Percentiles rank a stretch among this genome's conserved stretches.
Evolutionary conservation across 2,797 vertebrate species (phyloP).

Genomic region (Limnodromus scolopaceus): DNA sequence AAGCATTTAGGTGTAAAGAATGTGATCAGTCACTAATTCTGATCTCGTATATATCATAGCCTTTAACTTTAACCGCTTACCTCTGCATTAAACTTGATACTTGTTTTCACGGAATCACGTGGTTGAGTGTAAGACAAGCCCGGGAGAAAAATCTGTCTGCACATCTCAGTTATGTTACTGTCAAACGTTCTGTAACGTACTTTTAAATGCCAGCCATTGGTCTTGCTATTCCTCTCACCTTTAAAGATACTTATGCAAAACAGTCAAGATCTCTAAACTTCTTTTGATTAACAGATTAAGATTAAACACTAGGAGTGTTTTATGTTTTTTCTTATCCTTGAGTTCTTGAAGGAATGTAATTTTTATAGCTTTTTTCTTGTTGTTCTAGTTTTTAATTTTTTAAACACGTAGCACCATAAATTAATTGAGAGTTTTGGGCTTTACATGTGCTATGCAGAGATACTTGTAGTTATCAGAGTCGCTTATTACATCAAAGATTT

Average conservation of each 20-base stretch:
- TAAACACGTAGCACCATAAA: neutral
- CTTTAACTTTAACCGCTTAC: neutral
- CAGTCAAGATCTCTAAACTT: neutral
- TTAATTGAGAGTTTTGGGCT: neutral
- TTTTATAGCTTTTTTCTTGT: neutral
- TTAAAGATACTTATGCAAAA: neutral
- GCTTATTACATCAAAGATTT: neutral
- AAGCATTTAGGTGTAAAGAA: neutral
- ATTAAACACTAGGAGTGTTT: neutral
- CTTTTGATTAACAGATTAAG: neutral
- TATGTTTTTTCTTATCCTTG: neutral
- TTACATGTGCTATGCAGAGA: neutral
- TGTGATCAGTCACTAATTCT: neutral
- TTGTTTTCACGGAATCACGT: neutral
- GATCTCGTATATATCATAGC: neutral
- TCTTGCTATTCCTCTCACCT: neutral
- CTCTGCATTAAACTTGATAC: neutral
- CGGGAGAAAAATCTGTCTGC: neutral
- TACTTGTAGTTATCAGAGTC: neutral
- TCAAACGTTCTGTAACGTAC: neutral
- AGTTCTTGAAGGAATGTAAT: neutral
- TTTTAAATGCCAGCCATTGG: neutral
- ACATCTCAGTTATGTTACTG: neutral
- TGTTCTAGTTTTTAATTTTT: neutral
- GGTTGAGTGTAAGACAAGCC: neutral